phyloP scores from a whole-genome alignment of 2,797 vertebrate genomes.

The Diceros bicornis region DNA sequence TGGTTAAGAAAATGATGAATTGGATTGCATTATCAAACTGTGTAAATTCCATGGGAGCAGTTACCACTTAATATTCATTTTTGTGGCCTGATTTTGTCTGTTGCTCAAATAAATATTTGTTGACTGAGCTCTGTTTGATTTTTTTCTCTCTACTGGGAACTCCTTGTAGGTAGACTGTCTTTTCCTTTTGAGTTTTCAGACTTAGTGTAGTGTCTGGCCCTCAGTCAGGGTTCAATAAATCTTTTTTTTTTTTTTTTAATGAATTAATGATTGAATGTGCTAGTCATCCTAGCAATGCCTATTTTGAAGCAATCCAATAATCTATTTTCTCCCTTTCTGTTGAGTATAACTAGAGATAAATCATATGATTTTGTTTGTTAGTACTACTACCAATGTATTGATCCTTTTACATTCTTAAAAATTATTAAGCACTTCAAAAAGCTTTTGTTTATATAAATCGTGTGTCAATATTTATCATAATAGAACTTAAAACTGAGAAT shows the following conservation, averaged over 20 bases:
- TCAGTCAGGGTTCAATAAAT: not conserved
- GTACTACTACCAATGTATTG: not conserved
- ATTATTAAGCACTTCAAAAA: not conserved
- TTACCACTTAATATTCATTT: not conserved
- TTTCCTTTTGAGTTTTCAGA: constrained; percentile 43
- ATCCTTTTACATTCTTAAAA: not conserved
- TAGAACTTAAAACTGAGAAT: constrained; percentile 40
- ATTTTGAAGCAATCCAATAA: not conserved
- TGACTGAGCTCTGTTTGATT: not conserved
- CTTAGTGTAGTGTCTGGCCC: not conserved
- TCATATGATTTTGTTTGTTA: not conserved
- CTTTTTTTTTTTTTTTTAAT: not conserved
- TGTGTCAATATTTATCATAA: not conserved
- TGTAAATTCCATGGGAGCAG: not conserved
- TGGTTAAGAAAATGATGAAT: not conserved
- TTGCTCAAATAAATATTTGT: not conserved
- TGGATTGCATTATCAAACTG: constrained; percentile 24
- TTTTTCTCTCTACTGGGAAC: not conserved
- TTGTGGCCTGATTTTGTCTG: not conserved
- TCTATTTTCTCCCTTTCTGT: not conserved
- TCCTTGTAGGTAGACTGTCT: not conserved
- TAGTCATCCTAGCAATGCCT: not conserved
- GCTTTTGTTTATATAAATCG: not conserved
- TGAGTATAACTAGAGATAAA: not conserved
- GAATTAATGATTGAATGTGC: not conserved